Base-by-base conservation (phyloP, 1,140 invertebrate species). In the Drosophila athabasca region DNA sequence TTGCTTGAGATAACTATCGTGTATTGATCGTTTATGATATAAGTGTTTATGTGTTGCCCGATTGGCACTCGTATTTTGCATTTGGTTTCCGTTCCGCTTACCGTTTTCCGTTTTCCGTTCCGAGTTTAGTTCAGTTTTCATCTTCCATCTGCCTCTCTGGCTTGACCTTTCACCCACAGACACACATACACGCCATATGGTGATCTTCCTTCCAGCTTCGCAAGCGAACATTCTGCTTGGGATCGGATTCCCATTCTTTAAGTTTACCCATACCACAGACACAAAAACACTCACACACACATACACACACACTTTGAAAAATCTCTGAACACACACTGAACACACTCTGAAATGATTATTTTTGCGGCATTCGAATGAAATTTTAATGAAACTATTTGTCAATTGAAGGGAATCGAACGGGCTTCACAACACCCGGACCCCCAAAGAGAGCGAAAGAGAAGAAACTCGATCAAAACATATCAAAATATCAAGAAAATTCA, bases 391-490 rank as follows among this genome's bases (percentile, higher is more conserved):
- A 67, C 74, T 73, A 43, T 59, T 81, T 72, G 65, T 74, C 62
- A 67, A 78, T 62, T 62, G 71, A 79, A 84, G 64, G 71, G 57
- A 15, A 29, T 60, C 50, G 39, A 66, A 50, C 64, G 55, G 62
- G 67, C 67, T 41, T 69, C 64, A 69, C 67, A 48, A 59, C 60
- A 50, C 45, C 79, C 83, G 68, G 61, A 84, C 60, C 70, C 61
- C 61, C 75, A 79, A 90, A 90, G 85, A 90, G 85, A 90, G 85
- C 85, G 81, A 90, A 75, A 90, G 85, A 90, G 87, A 90, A 90
- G 81, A 90, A 90, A 90, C 78, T 39, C 35, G 35, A 39, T 39
- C 35, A 39, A 39, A 39, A 39, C 13, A 39, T 29, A 46, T 15
- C 85, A 81, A 90, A 78, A 90, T 84, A 90, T 46, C 65, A 60